These are phyloP conservation scores for Palaemon carinicauda DNA, from an alignment of 1,140 invertebrate genomes.

Conservation along the genomic window DNA sequence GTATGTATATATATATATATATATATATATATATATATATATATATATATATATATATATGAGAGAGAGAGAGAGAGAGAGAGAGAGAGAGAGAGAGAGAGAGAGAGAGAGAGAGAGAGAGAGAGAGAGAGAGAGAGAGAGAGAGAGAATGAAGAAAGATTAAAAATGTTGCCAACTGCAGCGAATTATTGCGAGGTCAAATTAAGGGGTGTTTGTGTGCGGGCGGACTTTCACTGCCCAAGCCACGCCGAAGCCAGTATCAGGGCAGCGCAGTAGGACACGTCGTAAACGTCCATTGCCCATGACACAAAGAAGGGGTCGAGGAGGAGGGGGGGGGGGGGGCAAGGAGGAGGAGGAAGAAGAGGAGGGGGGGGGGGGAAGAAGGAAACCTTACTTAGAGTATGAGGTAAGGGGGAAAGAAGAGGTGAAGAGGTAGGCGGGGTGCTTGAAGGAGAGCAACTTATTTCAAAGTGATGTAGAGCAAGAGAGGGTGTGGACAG, in stretches of 20 bases:
- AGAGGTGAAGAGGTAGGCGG: neutral
- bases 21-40: too few species aligned
- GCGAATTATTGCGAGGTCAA: neutral
- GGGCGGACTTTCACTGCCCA: neutral
- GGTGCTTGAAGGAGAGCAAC: neutral
- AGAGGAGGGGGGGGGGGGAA: neutral
- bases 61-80: slow-evolving; percentile 1
- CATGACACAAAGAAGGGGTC: neutral
- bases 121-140: neutral
- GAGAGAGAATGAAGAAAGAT: neutral
- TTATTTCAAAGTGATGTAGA: too few species aligned
- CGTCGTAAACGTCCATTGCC: neutral
- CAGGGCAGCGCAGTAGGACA: neutral
- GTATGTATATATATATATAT: too few species aligned
- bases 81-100: neutral
- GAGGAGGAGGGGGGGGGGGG: neutral
- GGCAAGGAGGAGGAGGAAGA: neutral
- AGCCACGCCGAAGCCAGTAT: neutral
- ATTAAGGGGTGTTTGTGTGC: neutral
- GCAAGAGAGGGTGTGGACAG: neutral
- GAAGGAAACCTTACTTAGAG: too few species aligned
- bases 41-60: too few species aligned
- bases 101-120: neutral
- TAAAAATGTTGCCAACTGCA: neutral
- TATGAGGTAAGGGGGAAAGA: neutral